phyloP scores from a whole-genome alignment of 2,888 invertebrate genomes.

The Nemoura dubitans region DNA sequence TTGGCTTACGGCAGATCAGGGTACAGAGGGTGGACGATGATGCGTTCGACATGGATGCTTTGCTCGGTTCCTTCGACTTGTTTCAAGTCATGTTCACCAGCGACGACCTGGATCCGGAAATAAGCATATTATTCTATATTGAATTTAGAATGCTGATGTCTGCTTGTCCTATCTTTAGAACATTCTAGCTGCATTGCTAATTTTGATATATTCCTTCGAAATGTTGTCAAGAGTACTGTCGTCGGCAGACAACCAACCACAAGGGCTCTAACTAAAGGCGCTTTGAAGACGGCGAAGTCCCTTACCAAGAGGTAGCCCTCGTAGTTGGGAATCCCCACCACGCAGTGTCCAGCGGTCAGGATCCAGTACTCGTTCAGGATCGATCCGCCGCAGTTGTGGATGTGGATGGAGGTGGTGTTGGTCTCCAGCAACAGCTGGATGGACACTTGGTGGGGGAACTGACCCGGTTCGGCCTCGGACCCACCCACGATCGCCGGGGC shows the following conservation, averaged over 20 bases:
- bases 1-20: slow-evolving; percentile 46
- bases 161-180: too few relatives aligned
- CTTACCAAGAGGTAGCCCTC: slow-evolving; percentile 16
- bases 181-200: too few relatives aligned
- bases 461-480: slow-evolving; percentile 34
- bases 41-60: slow-evolving; percentile 56
- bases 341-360: slow-evolving; percentile 36
- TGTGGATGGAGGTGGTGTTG: background rate
- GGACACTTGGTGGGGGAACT: slow-evolving; percentile 34
- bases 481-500: slow-evolving; percentile 41
- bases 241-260: too few relatives aligned
- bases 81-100: slow-evolving; percentile 66
- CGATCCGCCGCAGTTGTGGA: slow-evolving; percentile 34
- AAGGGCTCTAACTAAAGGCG: too few relatives aligned
- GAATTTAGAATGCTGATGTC: too few relatives aligned
- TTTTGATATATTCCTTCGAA: too few relatives aligned
- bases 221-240: too few relatives aligned
- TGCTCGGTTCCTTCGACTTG: slow-evolving; percentile 59
- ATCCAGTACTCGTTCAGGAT: slow-evolving; percentile 32
- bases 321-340: slow-evolving; percentile 27
- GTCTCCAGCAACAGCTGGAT: slow-evolving; percentile 14
- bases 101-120: slow-evolving; percentile 55
- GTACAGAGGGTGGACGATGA: slow-evolving; percentile 59
- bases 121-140: too few relatives aligned
- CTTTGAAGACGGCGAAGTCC: too few relatives aligned